Conservation (phyloP, 1,140 invertebrate species). For the Anastrepha ludens region DNA sequence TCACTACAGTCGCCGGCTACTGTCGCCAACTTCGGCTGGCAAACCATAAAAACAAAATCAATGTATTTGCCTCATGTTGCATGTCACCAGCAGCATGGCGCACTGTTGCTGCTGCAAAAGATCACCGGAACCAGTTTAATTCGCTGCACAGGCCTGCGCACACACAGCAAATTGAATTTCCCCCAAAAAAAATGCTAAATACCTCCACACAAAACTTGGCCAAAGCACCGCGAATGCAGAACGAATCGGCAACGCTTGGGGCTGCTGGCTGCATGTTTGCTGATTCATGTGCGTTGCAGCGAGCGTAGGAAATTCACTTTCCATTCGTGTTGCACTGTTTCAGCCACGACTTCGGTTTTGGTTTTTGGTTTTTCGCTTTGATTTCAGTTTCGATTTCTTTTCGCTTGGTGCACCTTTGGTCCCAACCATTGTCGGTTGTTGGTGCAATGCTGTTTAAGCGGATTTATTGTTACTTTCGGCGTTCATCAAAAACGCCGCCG, state of each 20-base stretch:
- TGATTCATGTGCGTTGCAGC: constrained; percentile 1
- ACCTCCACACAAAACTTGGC: neutral
- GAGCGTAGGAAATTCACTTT: constrained; percentile 2
- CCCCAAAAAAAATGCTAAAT: constrained; percentile 15
- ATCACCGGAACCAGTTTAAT: constrained; percentile 20
- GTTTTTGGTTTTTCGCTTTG: neutral
- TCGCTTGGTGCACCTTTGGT: neutral
- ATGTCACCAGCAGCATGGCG: neutral
- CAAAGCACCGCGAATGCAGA: constrained; percentile 25
- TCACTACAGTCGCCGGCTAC: neutral
- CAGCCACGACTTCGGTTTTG: neutral
- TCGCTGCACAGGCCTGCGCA: neutral
- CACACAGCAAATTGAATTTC: constrained; percentile 12
- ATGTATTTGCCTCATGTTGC: neutral
- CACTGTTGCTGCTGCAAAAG: neutral
- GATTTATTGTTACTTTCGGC: neutral
- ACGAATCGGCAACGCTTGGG: constrained; percentile 10
- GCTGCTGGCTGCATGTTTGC: neutral
- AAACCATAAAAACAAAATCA: neutral
- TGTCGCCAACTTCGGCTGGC: neutral
- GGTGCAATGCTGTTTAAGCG: neutral
- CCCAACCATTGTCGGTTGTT: too few species aligned
- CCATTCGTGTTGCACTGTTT: constrained; percentile 24
- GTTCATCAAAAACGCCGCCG: neutral
- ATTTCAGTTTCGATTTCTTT: constrained; percentile 33